Conservation (phyloP, 2,797 vertebrate species). For the Limosa lapponica region DNA sequence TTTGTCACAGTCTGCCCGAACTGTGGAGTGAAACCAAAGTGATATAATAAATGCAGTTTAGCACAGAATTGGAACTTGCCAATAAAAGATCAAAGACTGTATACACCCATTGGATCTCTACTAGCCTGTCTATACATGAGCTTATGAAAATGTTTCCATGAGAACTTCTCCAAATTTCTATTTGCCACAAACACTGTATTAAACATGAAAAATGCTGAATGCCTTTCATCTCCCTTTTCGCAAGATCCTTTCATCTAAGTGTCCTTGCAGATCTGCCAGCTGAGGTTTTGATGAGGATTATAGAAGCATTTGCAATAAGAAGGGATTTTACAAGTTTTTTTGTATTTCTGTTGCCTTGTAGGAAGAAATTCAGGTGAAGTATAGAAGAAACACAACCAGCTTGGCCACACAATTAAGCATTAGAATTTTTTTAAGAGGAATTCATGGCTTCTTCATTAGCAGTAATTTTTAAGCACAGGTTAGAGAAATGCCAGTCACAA, state of each 20-base stretch:
- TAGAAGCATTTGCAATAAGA: neutral
- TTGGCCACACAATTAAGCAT: neutral
- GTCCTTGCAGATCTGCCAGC: neutral
- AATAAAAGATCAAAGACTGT: neutral
- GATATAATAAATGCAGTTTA: neutral
- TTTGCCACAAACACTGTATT: neutral
- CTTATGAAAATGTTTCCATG: neutral
- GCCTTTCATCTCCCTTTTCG: neutral
- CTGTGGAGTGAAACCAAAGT: neutral
- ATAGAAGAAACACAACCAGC: neutral
- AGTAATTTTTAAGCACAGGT: neutral
- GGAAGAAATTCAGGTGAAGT: neutral
- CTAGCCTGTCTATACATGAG: neutral
- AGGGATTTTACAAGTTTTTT: neutral
- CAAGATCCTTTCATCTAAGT: neutral
- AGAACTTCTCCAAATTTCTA: neutral
- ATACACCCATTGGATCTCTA: neutral
- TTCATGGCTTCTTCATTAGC: neutral
- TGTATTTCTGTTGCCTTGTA: neutral
- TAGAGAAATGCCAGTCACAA: neutral
- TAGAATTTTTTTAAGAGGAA: neutral
- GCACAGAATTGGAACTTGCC: neutral
- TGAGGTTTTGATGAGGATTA: neutral
- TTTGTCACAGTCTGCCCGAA: neutral
- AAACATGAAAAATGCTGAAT: neutral